Base-by-base conservation (phyloP, 2,888 invertebrate species). In the Idaea aversata region DNA sequence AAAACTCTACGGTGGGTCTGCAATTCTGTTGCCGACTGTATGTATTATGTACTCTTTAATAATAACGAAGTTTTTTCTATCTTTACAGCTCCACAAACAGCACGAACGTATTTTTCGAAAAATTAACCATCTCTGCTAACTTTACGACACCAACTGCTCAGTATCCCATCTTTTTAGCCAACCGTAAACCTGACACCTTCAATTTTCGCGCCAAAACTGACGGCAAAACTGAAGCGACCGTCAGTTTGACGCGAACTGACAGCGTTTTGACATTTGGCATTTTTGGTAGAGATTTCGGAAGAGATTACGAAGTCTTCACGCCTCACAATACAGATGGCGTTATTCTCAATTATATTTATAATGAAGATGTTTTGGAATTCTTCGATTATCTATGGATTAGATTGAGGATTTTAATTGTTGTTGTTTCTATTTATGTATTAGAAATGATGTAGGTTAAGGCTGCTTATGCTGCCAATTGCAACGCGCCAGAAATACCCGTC, bases 331-430 rank as follows among this genome's bases (percentile, higher is more conserved):
- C 72, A 59, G 70, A 73, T 16, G 73, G 75, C 5, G 69, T 64
- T 0, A 67, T 71, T 65, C 72, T 81, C 47, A 81, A 85, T 66
- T 84, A 81, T 13, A 80, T 88, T 59, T 85, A 81, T 6, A 85
- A 77, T 64, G 89, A 90, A 35, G 84, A 88, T 64, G 74, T 88
- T 0, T 75, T 80, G 64, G 88, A 88, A 38, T 83, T 90, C 62
- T 87, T 91, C 34, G 91, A 91, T 81, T 91, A 90, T 64, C 61
- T 93, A 6, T 93, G 91, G 92, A 90, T 92, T 38, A 82, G 87
- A 65, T 62, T 92, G 47, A 82, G 91, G 65, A 76, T 92, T 67
- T 64, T 89, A 4, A 72, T 91, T 16, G 79, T 92, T 25, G 76
- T 93, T 63, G 87, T 89, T 0, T 91, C 91, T 7, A 88, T 93